A percentile compares a stretch with the other conserved stretches of the same genome.
Evolutionary conservation across 2,113 vertebrate genomes (phyloP).

Genomic region (Numida meleagris): DNA sequence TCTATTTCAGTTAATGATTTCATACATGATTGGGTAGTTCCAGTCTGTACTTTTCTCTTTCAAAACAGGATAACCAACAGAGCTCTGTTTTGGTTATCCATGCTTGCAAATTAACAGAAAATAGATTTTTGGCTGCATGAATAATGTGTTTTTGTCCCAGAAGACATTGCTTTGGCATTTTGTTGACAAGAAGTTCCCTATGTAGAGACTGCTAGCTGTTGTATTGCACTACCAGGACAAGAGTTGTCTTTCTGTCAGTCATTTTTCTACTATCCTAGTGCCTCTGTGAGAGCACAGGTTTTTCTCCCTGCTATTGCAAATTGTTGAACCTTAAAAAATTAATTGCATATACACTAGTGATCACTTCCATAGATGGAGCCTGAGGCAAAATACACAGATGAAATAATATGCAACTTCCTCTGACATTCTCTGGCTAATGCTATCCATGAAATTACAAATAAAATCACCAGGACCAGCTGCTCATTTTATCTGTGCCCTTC

Average conservation of each 20-base stretch:
- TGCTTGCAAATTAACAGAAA: not conserved
- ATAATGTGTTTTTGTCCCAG: not conserved
- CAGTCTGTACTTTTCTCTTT: not conserved
- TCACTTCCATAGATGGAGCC: conserved; percentile 33
- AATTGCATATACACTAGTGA: conserved; percentile 51
- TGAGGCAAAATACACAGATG: conserved; percentile 50
- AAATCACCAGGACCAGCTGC: conserved; percentile 35
- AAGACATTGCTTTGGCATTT: not conserved
- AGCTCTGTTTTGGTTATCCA: not conserved
- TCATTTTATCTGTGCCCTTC: conserved; percentile 29
- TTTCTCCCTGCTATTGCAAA: conserved; percentile 40
- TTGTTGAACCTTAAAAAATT: conserved; percentile 47
- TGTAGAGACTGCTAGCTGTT: not conserved
- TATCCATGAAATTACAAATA: conserved; percentile 53
- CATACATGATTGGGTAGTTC: not conserved
- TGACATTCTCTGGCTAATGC: conserved; percentile 49
- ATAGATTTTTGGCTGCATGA: not conserved
- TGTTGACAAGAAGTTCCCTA: not conserved
- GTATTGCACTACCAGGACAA: not conserved
- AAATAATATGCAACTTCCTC: conserved; percentile 5
- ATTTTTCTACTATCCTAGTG: not conserved
- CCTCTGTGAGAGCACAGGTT: not conserved
- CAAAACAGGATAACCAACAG: not conserved
- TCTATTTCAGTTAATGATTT: not conserved
- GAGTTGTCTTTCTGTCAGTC: conserved; percentile 20